Base-by-base conservation (phyloP, 2,113 vertebrate genomes). In the Pelodiscus sinensis region DNA sequence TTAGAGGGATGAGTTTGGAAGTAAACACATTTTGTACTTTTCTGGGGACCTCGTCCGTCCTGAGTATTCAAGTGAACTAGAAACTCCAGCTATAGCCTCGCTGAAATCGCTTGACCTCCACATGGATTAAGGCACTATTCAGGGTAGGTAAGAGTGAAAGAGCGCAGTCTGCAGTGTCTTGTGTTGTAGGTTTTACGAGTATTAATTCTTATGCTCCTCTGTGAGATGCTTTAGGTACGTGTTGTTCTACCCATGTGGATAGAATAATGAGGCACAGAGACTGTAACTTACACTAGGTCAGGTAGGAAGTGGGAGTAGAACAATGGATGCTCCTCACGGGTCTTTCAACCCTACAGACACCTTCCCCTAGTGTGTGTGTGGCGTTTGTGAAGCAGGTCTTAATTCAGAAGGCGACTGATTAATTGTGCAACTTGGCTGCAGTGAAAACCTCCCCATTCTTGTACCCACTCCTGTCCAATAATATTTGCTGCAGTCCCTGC, bases 271-370 rank as follows among this genome's bases (percentile, higher is more conserved):
- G 62, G 62, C 31, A 29, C 58, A 68, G 16, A 68, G 31, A n/a
- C 29, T n/a, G 18, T 65, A 21, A 14, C 15, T 84, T 82, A 22
- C 25, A 57, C 24, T 24, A 22, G 29, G 22, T 79, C 50, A 71
- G 0, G 0, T 2, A 60, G 71, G 62, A 71, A 80, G 85, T 31
- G 13, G 21, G n/a, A 82, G 44, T 3, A 8, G 18, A 18, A 31
- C 57, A 71, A 35, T 78, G 73, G 25, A 29, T 81, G 71, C 18
- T 21, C 58, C 54, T 55, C 55, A 50, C 21, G 0, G 0, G 6
- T 87, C 71, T 24, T 0, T 0, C 50, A 68, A 29, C 9, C 50
- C 51, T 1, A 13, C 6, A 25, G 24, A 21, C 9, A 5, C 22
- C 14, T 35, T 31, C 4, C 2, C 2, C 12, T 15, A 11, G 4